Conservation (phyloP, 2,113 vertebrate species). For the Burhinus bistriatus region DNA sequence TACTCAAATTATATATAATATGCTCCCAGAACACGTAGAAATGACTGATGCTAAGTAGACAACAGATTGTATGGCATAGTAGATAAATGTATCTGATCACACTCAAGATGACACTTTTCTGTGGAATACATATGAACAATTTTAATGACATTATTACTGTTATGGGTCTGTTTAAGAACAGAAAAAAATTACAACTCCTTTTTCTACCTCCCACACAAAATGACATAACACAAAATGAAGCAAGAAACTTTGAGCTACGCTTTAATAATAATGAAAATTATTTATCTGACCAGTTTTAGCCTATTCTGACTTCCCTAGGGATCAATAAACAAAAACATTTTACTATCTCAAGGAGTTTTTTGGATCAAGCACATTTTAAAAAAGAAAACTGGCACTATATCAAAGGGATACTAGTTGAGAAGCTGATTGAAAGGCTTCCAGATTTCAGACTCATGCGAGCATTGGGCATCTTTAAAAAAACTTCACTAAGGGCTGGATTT, state of each 20-base stretch:
- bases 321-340: not conserved
- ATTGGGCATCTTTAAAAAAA: not conserved
- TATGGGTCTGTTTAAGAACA: not conserved
- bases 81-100: not conserved
- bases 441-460: not conserved
- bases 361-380: not conserved
- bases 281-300: not conserved
- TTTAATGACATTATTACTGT: not conserved
- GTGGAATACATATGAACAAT: not conserved
- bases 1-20: not conserved
- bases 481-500: not conserved
- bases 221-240: not conserved
- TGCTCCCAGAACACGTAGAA: not conserved
- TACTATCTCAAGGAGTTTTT: not conserved
- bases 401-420: not conserved
- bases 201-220: not conserved
- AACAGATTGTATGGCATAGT: not conserved
- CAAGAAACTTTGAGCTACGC: not conserved
- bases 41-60: not conserved
- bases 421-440: not conserved
- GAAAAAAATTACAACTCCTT: not conserved
- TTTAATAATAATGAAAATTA: slow-evolving; percentile 11
- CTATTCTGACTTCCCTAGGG: slow-evolving; percentile 15
- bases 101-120: not conserved
- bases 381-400: not conserved